These are phyloP conservation scores for Orthonychiurus folsomi DNA, from an alignment of 2,888 invertebrate genomes.

Conservation along the genomic window DNA sequence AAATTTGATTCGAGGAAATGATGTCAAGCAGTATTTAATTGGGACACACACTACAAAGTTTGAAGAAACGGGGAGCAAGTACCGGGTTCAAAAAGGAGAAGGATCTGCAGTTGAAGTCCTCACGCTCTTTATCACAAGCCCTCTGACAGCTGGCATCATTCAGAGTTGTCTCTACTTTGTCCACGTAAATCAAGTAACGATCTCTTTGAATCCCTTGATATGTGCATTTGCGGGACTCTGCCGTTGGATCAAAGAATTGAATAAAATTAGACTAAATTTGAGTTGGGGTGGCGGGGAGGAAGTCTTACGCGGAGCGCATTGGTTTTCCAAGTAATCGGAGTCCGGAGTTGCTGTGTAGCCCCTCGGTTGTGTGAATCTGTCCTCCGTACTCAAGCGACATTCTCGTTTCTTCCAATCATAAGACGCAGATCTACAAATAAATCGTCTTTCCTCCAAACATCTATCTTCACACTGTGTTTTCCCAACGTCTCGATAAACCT, in stretches of 20 bases:
- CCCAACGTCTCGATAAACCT: constrained; percentile 42
- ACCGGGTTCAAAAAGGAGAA: constrained; percentile 45
- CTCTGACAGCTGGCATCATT: constrained; percentile 45
- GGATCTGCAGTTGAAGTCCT: constrained; percentile 46
- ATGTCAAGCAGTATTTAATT: no score
- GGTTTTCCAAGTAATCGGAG: constrained; percentile 51
- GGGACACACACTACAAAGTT: no score
- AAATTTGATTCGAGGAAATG: background rate
- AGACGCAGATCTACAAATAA: constrained; percentile 49
- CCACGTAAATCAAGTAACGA: constrained; percentile 44
- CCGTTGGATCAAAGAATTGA: constrained; percentile 4
- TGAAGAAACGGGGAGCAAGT: background rate
- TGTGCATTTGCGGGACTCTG: constrained; percentile 43
- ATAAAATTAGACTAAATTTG: no score
- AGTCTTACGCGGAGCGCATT: constrained; percentile 47
- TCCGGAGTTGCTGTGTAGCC: constrained; percentile 46
- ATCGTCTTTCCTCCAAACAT: constrained; percentile 48
- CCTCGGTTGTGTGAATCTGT: constrained; percentile 48
- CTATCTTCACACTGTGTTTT: constrained; percentile 48
- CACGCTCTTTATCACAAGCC: constrained; percentile 45
- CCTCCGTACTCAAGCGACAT: constrained; percentile 48
- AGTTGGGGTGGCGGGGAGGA: no score
- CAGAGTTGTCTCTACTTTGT: constrained; percentile 44
- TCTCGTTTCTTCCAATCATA: constrained; percentile 47
- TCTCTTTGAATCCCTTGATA: constrained; percentile 44